phyloP scores from a whole-genome alignment of 1,140 invertebrate species.

The Drosophila bifasciata region DNA sequence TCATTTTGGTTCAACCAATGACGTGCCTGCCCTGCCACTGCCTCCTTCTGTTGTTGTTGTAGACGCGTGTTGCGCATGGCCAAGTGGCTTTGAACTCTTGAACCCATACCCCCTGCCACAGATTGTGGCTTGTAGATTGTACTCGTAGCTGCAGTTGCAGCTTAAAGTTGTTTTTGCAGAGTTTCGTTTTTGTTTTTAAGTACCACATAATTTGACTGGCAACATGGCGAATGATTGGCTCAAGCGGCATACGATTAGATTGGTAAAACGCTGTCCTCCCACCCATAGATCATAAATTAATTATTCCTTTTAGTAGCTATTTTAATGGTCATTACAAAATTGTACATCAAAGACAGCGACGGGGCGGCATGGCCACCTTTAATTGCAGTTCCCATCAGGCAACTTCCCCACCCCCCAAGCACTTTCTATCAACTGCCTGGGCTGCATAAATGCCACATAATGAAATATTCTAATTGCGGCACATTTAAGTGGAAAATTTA shows the following conservation, averaged over 20 bases:
- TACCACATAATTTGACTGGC: slow-evolving; percentile 71
- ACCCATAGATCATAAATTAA: slow-evolving; percentile 32
- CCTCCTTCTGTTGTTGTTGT: slow-evolving; percentile 16
- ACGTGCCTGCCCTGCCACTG: slow-evolving; percentile 47
- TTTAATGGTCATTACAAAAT: slow-evolving; percentile 9
- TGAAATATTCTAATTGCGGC: slow-evolving; percentile 73
- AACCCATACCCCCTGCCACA: slow-evolving; percentile 45
- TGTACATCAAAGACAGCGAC: slow-evolving; percentile 47
- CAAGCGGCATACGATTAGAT: too few relatives aligned
- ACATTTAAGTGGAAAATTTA: slow-evolving; percentile 13
- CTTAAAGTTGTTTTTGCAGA: too few relatives aligned
- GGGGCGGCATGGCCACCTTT: slow-evolving; percentile 22
- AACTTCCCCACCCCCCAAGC: too few relatives aligned
- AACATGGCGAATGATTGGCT: slow-evolving; percentile 30
- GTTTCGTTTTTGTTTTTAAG: too few relatives aligned
- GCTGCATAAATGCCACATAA: slow-evolving; percentile 65
- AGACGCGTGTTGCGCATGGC: slow-evolving; percentile 69
- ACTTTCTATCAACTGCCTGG: background rate
- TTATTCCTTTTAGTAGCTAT: slow-evolving; percentile 22
- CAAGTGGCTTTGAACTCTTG: slow-evolving; percentile 45
- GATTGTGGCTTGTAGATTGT: slow-evolving; percentile 37
- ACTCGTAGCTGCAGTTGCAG: slow-evolving; percentile 28
- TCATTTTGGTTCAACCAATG: slow-evolving; percentile 62
- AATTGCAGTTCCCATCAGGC: slow-evolving; percentile 27
- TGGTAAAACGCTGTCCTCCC: slow-evolving; percentile 5